Base-by-base conservation (phyloP, 2,888 invertebrate species). In the Linnaemya vulpina region DNA sequence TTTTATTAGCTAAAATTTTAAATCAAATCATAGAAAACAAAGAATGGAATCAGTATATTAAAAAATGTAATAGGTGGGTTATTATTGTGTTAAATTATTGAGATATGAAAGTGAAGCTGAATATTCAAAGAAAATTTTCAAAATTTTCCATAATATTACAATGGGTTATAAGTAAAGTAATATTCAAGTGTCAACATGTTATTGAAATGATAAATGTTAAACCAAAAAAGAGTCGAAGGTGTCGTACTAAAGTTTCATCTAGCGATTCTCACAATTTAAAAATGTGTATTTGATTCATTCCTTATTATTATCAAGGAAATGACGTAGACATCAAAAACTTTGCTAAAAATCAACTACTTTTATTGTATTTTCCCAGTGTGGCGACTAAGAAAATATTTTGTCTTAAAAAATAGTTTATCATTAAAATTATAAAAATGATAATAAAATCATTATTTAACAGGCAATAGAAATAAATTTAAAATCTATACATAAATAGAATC, bases 1-100 rank as follows among this genome's bases (percentile, higher is more conserved):
- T 78, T 85, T 65, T 78, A 74, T 78, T 85, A 78, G 82, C 74
- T 79, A 75, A 81, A 80, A 85, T 82, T 82, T 81, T 49, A 74
- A 82, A 70, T 74, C 20, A 67, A 77, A 40, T 40, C 40, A 13
- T 65, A 22, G 22, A 43, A 51, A 40, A 63, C 1, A 62, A 25
- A 74, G 68, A 38, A 73, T 76, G 53, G 62, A 76, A 71, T 82
- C 63, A 75, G 55, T 58, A 71, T 71, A 67, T 58, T 15, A 49
- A 38, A 38, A 58, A 75, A 60, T 53, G 8, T 22, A 43, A 43
- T 43, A 20, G 43, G 8, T 20, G 43, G 15, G 35, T 38, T 55
- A 58, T 74, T 70, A 84, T 58, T 51, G 46, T 22, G 75, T 63
- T 73, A 63, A 58, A 71, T 71, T 63, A 63, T 49, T 60, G 35